Conservation (phyloP, 1,140 invertebrate species). For the Drosophila paulistorum region DNA sequence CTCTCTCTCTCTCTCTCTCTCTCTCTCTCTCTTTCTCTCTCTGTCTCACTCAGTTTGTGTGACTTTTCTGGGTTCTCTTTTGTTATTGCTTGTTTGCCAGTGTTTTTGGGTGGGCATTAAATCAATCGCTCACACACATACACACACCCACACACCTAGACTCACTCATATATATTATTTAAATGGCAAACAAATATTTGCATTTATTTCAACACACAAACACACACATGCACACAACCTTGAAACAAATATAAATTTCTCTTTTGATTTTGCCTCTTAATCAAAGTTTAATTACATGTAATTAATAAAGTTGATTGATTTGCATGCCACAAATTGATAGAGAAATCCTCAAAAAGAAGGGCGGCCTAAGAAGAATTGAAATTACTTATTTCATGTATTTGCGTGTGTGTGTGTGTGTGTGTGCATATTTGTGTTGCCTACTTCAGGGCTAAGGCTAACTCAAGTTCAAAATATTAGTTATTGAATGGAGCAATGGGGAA, state of each 20-base stretch:
- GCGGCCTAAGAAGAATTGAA: background rate
- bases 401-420: background rate
- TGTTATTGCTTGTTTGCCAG: slow-evolving; percentile 1
- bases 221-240: slow-evolving; percentile 53
- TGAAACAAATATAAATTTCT: slow-evolving; percentile 55
- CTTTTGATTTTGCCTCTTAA: slow-evolving; percentile 51
- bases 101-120: slow-evolving; percentile 29
- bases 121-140: slow-evolving; percentile 32
- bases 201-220: slow-evolving; percentile 46
- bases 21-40: too few species aligned
- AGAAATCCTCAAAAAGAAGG: background rate
- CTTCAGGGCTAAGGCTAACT: background rate
- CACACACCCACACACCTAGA: slow-evolving; percentile 32
- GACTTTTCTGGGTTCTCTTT: slow-evolving; percentile 48
- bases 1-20: too few species aligned
- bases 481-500: too few species aligned
- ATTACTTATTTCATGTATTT: background rate
- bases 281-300: slow-evolving; percentile 79
- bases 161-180: slow-evolving; percentile 34
- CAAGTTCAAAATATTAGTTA: too few species aligned
- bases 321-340: slow-evolving; percentile 40
- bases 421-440: background rate
- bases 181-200: slow-evolving; percentile 73
- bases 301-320: slow-evolving; percentile 76
- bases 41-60: slow-evolving; percentile 18